A percentile compares a stretch with the other conserved stretches of the same genome.
Conservation (phyloP, 2,113 vertebrate genomes). For the Brienomyrus longianalis region DNA sequence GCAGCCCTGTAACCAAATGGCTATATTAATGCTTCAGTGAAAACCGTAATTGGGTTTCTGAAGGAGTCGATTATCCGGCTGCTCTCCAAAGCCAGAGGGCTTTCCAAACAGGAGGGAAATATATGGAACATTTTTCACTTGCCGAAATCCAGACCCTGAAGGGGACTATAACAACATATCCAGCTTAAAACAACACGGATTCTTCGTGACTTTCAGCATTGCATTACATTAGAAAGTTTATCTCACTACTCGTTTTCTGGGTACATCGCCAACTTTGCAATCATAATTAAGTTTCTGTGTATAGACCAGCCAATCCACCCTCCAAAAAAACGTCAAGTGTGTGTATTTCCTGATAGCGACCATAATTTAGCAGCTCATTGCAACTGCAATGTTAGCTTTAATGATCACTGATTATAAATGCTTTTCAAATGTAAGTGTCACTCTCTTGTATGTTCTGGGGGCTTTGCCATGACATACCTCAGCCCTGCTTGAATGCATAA, state of each 20-base stretch:
- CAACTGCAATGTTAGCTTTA: not conserved
- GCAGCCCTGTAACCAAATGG: not conserved
- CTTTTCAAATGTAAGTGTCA: constrained; percentile 4
- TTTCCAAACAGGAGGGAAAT: not conserved
- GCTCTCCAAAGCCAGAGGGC: not conserved
- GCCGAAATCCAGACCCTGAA: not conserved
- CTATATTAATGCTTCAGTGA: not conserved
- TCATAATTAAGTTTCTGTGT: not conserved
- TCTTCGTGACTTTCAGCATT: not conserved
- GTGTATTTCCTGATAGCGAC: not conserved
- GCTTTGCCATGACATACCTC: not conserved
- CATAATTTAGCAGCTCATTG: not conserved
- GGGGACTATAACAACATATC: not conserved
- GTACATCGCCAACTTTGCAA: not conserved
- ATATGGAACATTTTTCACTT: not conserved
- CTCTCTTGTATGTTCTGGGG: not conserved
- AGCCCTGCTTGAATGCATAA: not conserved
- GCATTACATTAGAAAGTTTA: not conserved
- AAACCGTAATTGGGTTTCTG: constrained; percentile 12
- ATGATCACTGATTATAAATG: not conserved
- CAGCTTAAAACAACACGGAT: not conserved
- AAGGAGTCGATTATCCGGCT: not conserved
- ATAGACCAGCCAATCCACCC: not conserved
- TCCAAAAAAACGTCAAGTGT: not conserved
- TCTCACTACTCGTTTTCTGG: not conserved